Conservation (phyloP, 2,113 vertebrate species). For the Mus pahari region DNA sequence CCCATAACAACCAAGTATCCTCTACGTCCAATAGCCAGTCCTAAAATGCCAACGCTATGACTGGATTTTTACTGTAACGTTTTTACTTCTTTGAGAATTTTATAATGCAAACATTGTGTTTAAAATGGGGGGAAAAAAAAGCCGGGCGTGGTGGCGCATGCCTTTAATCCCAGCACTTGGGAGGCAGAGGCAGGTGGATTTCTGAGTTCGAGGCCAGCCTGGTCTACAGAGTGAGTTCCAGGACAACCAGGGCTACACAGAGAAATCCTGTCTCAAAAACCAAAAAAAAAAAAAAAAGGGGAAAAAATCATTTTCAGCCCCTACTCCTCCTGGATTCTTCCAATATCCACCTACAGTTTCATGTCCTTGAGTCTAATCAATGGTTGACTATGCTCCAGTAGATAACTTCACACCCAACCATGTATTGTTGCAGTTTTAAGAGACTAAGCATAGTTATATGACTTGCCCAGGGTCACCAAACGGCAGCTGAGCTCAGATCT, state of each 20-base stretch:
- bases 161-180: no score
- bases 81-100: background rate
- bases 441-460: background rate
- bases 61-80: background rate
- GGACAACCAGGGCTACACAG: no score
- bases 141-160: no score
- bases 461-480: conserved; percentile 6
- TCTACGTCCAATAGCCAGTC: background rate
- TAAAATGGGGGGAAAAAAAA: no score
- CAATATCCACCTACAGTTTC: background rate
- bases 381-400: background rate
- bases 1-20: background rate
- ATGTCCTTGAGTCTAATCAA: no score
- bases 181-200: no score
- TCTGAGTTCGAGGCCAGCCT: no score
- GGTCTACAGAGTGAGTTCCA: no score
- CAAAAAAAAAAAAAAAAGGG: no score
- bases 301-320: background rate
- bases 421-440: background rate
- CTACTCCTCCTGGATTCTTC: no score
- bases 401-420: background rate
- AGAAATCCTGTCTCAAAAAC: no score
- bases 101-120: background rate
- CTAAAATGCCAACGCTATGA: background rate
- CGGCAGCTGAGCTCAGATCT: background rate